Conservation (phyloP, 2,888 invertebrate genomes). For the Hanleya hanleyi region DNA sequence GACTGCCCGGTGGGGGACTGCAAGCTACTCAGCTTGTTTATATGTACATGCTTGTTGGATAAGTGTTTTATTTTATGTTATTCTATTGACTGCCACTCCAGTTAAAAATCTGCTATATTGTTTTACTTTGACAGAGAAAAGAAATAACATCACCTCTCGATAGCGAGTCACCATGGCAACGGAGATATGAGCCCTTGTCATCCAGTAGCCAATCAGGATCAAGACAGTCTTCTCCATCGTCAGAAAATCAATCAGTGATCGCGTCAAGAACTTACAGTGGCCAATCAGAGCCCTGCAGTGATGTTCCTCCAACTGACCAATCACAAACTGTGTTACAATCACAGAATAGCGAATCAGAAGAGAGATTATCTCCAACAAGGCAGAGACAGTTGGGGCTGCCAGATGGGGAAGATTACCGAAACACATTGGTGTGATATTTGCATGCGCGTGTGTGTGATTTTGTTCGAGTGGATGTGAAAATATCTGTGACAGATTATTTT, state of each 20-base stretch:
- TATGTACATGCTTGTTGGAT: no score
- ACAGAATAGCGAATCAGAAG: slow-evolving; percentile 9
- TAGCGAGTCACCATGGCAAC: slow-evolving; percentile 42
- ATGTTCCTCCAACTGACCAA: background rate
- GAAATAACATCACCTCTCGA: slow-evolving; percentile 9
- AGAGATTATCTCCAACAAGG: slow-evolving; percentile 8
- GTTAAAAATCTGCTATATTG: no score
- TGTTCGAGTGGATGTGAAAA: no score
- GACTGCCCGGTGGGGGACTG: no score
- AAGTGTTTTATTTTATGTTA: no score
- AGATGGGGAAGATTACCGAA: slow-evolving; percentile 31
- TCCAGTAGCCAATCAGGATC: slow-evolving; percentile 42
- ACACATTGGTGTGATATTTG: slow-evolving; percentile 29
- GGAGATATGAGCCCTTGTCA: slow-evolving; percentile 35
- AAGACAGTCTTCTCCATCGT: slow-evolving; percentile 17
- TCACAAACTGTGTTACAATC: slow-evolving; percentile 19
- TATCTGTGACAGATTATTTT: no score
- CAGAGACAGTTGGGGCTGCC: slow-evolving; percentile 31
- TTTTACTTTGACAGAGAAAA: background rate
- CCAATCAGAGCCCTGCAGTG: slow-evolving; percentile 5
- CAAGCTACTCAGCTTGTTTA: no score
- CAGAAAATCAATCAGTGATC: slow-evolving; percentile 20
- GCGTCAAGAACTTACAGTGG: slow-evolving; percentile 1
- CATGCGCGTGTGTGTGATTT: no score
- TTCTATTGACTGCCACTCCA: no score